Evolutionary conservation across 2,888 invertebrate species (phyloP), one percentile per base, ranked within the genome.

Genomic region (Cheilosia impressa): DNA sequence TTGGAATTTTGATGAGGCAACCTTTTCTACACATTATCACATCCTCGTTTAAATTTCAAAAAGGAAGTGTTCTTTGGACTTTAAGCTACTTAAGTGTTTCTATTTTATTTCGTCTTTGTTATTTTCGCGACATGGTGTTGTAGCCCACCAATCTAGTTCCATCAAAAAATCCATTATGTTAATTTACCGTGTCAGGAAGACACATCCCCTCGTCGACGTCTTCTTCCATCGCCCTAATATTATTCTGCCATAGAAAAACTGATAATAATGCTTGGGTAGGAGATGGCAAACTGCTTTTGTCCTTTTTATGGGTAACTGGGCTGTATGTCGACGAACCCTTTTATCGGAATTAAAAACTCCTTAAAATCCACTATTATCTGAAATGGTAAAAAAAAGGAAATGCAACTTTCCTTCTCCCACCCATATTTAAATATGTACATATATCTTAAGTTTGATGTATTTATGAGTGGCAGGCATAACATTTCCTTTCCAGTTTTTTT

Each of bases 321-420:
- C 79, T 80, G 84, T 75, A 76, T 76, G 84, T 84, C 84, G 71
- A 79, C 84, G 84, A 79, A 84, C 84, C 84, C 84, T 84, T 79
- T 84, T 84, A 84, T 79, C 75, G 79, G 79, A 79, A 84, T 84
- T 84, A 84, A 84, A 84, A 84, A 84, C 73, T 79, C 84, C 79
- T 84, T 84, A 75, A 84, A 84, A 79, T 84, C 71, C 77, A 82
- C 82, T 77, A 82, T 84, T 69, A 75, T 75, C 52, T 84, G 45
- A 66, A 83, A 78, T 81, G 57, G 43, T 47, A 60, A 69, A 57
- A 50, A 65, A 45, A 15, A 45, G 45, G 31, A 58, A 45, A 82
- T 77, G 53, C 77, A 82, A 53, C 69, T 76, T 60, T 62, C 41
- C 63, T 62, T 60, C 34, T 43, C 53, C 27, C 27, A 24, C 15